Conservation (phyloP, 2,797 vertebrate species). For the Eospalax fontanierii region DNA sequence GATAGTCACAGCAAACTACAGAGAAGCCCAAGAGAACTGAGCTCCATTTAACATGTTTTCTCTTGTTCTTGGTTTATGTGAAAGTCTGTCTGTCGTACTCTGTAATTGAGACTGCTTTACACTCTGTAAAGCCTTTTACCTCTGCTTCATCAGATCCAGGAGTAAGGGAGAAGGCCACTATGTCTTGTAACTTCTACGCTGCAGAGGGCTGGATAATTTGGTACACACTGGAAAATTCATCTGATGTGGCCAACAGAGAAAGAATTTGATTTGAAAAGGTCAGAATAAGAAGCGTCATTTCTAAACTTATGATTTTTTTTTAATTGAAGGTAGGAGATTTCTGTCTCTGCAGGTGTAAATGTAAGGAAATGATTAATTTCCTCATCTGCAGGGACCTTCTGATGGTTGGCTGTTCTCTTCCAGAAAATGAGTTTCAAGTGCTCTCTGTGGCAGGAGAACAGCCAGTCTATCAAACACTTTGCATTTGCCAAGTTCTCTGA, state of each 20-base stretch:
- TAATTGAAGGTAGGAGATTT: background rate
- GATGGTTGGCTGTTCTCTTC: background rate
- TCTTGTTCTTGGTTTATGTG: background rate
- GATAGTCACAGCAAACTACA: background rate
- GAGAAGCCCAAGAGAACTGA: background rate
- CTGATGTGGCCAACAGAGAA: background rate
- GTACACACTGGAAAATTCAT: background rate
- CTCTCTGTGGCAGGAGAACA: conserved; percentile 51
- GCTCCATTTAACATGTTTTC: background rate
- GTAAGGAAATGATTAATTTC: background rate
- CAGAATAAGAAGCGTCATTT: background rate
- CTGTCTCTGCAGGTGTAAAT: background rate
- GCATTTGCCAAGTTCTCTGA: conserved; percentile 68
- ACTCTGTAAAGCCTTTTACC: background rate
- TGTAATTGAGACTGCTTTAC: background rate
- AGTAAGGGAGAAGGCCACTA: background rate
- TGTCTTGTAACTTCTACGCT: background rate
- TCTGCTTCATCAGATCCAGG: background rate
- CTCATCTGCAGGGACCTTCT: background rate
- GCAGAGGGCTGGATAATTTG: background rate
- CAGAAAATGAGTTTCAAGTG: conserved; percentile 68
- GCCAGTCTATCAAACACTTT: conserved; percentile 30
- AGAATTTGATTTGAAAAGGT: background rate
- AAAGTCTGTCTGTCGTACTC: too few relatives aligned
- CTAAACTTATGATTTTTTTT: conserved; percentile 4